These are phyloP conservation scores for Mormyrops attenuatus DNA, from an alignment of 2,797 vertebrate species.

Conservation along the genomic window DNA sequence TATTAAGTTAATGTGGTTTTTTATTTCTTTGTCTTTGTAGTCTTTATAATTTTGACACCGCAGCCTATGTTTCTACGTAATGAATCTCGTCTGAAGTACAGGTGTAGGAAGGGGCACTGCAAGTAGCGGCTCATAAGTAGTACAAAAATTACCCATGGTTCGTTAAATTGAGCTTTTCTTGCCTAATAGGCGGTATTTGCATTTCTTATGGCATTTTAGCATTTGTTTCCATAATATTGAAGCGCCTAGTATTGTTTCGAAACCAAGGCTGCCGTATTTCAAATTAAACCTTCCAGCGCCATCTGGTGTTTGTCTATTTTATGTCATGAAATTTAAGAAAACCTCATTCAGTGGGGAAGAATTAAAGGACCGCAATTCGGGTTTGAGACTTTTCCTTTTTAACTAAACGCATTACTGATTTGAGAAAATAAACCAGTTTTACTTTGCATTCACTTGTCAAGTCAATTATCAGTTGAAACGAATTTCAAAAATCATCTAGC, in stretches of 20 bases:
- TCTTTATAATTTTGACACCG: neutral
- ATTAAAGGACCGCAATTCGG: neutral
- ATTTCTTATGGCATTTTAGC: neutral
- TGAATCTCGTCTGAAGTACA: neutral
- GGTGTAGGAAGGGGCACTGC: neutral
- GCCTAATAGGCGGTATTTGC: neutral
- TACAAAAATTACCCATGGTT: neutral
- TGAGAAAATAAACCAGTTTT: neutral
- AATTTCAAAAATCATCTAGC: neutral
- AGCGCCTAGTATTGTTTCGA: neutral
- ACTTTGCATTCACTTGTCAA: neutral
- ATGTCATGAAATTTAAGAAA: neutral
- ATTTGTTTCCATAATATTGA: neutral
- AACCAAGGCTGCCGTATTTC: neutral
- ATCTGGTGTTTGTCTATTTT: neutral
- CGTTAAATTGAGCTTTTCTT: neutral
- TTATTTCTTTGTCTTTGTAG: neutral
- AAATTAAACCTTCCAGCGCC: neutral
- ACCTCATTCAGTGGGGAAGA: neutral
- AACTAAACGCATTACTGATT: neutral
- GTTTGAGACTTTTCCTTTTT: neutral
- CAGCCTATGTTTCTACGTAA: neutral
- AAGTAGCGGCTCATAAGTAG: neutral
- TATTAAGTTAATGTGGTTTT: neutral
- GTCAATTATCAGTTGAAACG: neutral